These are phyloP conservation scores for Pseudorhiza aurosa DNA, from an alignment of 30 jellyfish, hydroid and myxozoan genomes.

Conservation along the genomic window DNA sequence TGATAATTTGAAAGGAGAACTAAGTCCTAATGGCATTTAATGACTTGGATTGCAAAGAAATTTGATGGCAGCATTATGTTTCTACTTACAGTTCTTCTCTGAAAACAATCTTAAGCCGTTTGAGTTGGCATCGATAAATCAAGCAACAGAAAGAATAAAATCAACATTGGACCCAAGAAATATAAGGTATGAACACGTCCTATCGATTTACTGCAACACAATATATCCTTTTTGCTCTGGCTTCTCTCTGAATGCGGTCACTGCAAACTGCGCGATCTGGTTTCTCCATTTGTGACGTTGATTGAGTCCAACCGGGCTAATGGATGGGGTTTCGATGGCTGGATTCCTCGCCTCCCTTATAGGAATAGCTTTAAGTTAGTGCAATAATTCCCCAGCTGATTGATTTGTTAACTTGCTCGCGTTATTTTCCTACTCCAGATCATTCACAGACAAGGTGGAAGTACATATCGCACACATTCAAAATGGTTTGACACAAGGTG, in stretches of 20 bases:
- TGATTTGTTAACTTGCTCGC: not conserved
- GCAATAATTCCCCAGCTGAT: too few relatives aligned
- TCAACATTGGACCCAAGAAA: conserved; percentile 44
- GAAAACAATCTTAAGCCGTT: conserved; percentile 69
- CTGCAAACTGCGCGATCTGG: too few relatives aligned
- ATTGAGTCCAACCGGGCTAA: too few relatives aligned
- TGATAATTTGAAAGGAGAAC: too few relatives aligned
- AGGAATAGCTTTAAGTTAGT: too few relatives aligned
- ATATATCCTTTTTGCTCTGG: not conserved
- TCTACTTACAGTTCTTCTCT: conserved; percentile 45
- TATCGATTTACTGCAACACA: not conserved
- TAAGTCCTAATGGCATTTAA: too few relatives aligned
- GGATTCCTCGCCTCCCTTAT: too few relatives aligned
- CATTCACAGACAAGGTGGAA: conserved; percentile 74
- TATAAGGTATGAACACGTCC: conserved; percentile 27
- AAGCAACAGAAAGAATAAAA: conserved; percentile 72
- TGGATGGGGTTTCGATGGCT: too few relatives aligned
- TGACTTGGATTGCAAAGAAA: too few relatives aligned
- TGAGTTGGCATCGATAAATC: conserved; percentile 68
- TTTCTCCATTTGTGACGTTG: too few relatives aligned
- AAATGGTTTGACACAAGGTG: conserved; percentile 71
- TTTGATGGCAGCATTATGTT: too few relatives aligned
- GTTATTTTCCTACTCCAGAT: conserved; percentile 4
- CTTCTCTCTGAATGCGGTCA: too few relatives aligned
- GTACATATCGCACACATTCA: conserved; percentile 77